These are phyloP conservation scores for Ciconia maguari DNA, from an alignment of 2,113 vertebrate species.

Conservation along the genomic window DNA sequence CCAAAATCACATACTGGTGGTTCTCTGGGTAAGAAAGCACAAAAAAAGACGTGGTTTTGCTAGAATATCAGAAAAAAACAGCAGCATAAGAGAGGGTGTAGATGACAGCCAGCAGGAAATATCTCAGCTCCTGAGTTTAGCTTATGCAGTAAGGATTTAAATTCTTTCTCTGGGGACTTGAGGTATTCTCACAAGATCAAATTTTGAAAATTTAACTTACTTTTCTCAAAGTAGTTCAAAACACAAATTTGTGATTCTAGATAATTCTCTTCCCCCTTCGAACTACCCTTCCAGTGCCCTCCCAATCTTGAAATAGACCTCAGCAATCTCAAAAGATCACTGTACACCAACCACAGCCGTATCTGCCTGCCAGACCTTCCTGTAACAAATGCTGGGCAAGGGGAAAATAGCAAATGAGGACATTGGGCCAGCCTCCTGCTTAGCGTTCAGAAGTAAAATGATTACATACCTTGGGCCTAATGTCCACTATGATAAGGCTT, in stretches of 20 bases:
- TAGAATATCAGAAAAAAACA: background rate
- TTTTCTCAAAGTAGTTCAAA: background rate
- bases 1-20: conserved; percentile 94
- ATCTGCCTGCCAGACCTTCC: background rate
- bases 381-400: background rate
- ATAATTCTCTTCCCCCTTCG: background rate
- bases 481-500: background rate
- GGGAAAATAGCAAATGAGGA: background rate
- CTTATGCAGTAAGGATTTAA: background rate
- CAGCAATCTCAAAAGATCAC: background rate
- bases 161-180: background rate
- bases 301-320: background rate
- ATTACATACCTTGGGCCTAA: background rate
- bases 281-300: background rate
- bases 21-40: conserved; percentile 85
- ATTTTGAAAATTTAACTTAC: background rate
- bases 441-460: background rate
- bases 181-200: background rate
- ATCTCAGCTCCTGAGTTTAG: background rate
- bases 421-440: background rate
- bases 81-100: background rate
- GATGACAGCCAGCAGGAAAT: background rate
- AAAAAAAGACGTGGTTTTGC: background rate
- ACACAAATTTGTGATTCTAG: background rate
- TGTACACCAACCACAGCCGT: background rate